Percentiles rank a stretch among this genome's conserved stretches.
These are phyloP conservation scores for Nymphalis c-album DNA, from an alignment of 2,888 invertebrate genomes.

Conservation along the genomic window DNA sequence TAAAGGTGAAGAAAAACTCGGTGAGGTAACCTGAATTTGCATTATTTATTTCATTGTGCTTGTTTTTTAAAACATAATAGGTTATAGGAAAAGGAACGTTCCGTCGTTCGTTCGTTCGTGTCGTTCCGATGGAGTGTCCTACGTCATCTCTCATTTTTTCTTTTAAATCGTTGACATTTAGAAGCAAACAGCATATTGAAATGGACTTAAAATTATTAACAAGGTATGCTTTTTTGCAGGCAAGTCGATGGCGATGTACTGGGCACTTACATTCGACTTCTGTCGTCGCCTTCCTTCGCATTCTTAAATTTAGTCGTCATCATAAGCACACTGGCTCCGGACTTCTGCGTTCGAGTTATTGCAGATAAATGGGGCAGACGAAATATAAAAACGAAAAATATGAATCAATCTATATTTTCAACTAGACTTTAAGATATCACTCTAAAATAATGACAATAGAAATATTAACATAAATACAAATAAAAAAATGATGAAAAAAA, in stretches of 20 bases:
- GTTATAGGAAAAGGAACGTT: too few relatives aligned
- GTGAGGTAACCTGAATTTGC: too few relatives aligned
- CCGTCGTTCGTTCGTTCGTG: too few relatives aligned
- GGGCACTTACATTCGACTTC: conserved; percentile 82
- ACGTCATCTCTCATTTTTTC: too few relatives aligned
- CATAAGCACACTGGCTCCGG: conserved; percentile 80
- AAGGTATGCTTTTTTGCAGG: conserved; percentile 46
- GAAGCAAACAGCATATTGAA: too few relatives aligned
- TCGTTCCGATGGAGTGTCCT: too few relatives aligned
- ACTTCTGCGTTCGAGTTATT: conserved; percentile 59
- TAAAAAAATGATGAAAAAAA: too few relatives aligned
- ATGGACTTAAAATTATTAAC: background rate
- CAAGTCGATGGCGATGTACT: conserved; percentile 79
- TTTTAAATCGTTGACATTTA: too few relatives aligned
- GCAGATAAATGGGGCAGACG: conserved; percentile 52
- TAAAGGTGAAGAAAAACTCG: background rate
- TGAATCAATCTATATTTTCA: conserved; percentile 42
- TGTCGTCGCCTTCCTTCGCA: conserved; percentile 82
- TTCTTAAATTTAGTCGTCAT: conserved; percentile 77
- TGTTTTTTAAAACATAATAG: too few relatives aligned
- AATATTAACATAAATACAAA: too few relatives aligned
- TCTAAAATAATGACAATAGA: background rate
- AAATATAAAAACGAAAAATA: conserved; percentile 21
- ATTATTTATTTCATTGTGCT: too few relatives aligned
- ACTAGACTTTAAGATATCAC: conserved; percentile 50